Evolutionary conservation across 2,888 invertebrate species (phyloP).

Genomic region (Troides aeacus): DNA sequence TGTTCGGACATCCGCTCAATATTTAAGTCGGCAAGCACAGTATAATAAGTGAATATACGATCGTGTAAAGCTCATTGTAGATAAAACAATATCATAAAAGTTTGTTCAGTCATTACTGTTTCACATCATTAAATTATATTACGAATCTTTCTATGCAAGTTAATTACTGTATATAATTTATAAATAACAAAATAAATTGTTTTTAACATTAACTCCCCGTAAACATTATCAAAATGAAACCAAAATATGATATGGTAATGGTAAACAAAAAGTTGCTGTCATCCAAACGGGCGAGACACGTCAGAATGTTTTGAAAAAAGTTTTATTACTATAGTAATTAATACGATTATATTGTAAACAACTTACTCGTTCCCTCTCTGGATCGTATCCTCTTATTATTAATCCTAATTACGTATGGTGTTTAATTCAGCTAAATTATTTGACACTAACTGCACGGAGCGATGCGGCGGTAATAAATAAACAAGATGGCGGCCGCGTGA

Average conservation of each 20-base stretch:
- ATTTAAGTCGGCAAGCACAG: too few relatives aligned
- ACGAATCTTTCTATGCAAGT: too few relatives aligned
- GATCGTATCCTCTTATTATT: neutral
- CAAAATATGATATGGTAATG: neutral
- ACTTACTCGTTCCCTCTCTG: neutral
- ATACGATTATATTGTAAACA: neutral
- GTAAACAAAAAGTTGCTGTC: neutral
- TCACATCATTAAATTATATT: too few relatives aligned
- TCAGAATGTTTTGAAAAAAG: neutral
- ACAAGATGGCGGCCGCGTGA: conserved; percentile 4
- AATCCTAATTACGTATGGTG: neutral
- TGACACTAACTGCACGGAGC: neutral
- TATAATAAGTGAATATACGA: too few relatives aligned
- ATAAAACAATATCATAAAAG: too few relatives aligned
- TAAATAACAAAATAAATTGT: neutral
- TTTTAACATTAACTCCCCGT: neutral
- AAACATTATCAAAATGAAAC: neutral
- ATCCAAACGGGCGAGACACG: neutral
- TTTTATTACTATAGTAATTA: neutral
- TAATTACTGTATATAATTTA: too few relatives aligned
- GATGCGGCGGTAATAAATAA: conserved; percentile 2
- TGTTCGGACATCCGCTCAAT: too few relatives aligned
- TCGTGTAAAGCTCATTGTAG: too few relatives aligned
- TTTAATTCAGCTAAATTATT: neutral
- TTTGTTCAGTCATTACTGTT: too few relatives aligned